A percentile compares a stretch with the other conserved stretches of the same genome.
Conservation (phyloP, 2,797 vertebrate genomes). For the Channa striata region DNA sequence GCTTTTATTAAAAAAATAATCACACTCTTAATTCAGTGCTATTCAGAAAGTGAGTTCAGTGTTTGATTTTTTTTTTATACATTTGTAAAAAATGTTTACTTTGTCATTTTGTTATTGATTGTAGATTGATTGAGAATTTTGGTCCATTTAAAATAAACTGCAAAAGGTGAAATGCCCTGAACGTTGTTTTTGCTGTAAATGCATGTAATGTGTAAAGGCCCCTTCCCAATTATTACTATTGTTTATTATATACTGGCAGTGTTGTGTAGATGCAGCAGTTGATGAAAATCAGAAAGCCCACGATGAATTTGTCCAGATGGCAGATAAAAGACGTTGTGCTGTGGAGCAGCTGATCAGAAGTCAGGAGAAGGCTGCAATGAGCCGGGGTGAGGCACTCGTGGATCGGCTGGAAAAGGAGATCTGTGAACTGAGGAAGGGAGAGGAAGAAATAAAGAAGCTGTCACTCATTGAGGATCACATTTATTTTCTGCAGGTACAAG, state of each 20-base stretch:
- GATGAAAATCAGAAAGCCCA: constrained; percentile 51
- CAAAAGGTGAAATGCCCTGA: too few species aligned
- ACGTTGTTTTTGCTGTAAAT: not conserved
- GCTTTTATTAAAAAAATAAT: too few species aligned
- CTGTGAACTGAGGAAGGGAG: constrained; percentile 37
- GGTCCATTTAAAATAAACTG: too few species aligned
- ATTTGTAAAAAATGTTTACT: too few species aligned
- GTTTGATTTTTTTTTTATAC: too few species aligned
- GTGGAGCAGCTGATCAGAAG: constrained; percentile 50
- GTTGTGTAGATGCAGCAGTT: constrained; percentile 34
- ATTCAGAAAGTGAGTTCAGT: too few species aligned
- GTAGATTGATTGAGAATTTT: too few species aligned
- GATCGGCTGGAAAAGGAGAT: constrained; percentile 53
- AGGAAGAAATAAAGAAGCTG: constrained; percentile 52
- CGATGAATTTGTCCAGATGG: constrained; percentile 51
- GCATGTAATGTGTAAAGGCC: not conserved
- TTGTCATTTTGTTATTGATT: too few species aligned
- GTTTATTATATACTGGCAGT: constrained; percentile 20
- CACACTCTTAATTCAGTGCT: too few species aligned
- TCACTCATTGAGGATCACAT: constrained; percentile 53
- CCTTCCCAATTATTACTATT: accelerated
- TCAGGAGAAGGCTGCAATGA: constrained; percentile 41
- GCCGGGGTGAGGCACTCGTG: constrained; percentile 21
- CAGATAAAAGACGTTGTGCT: constrained; percentile 31
- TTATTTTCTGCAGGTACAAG: constrained; percentile 55